Evolutionary conservation across 2,797 vertebrate species (phyloP), one percentile per base, ranked within the genome.

Genomic region (Lates japonicus): DNA sequence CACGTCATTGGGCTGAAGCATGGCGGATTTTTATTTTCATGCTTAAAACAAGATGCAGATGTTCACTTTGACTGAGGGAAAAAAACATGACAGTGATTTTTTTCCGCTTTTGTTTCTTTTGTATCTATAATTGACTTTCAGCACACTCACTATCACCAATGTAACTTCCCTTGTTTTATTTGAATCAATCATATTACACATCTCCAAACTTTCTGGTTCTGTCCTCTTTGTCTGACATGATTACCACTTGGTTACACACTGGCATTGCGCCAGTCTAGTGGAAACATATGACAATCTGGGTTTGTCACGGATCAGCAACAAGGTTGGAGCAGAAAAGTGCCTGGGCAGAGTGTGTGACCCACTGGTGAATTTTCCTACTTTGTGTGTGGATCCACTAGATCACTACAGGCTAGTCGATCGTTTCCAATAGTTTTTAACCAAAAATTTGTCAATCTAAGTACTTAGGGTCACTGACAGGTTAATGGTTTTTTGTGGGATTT

Each of bases 281-380:
- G 78, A 79, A 83, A 71, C 66, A 20, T 1, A 74, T n/a, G 41
- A 78, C 69, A 17, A 39, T 42, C 31, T 68, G 79, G 33, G 69
- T 75, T 81, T 44, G 78, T 74, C 69, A 33, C 57, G 0, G 35
- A 5, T 42, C 70, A 86, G 81, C 88, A 89, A 87, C 76, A 11
- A 0, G 1, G 7, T 86, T 77, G 39, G 31, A 54, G 39, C 59
- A 17, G 76, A 67, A 85, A 85, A 80, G 51, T 54, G 11, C 58
- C 68, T 55, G 65, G 46, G 52, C 62, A 7, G 25, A 48, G 65
- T 16, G 55, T 67, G 29, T 54, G n/a, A 12, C 41, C 61, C 55
- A 0, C 35, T 14, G 29, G 10, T 37, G 60, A 31, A 39, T 60
- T 67, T 80, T 84, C 75, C 71, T 3, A 64, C 57, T 84, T 81